Evolutionary conservation across 2,888 invertebrate species (phyloP).

Genomic region (Dugesia japonica): DNA sequence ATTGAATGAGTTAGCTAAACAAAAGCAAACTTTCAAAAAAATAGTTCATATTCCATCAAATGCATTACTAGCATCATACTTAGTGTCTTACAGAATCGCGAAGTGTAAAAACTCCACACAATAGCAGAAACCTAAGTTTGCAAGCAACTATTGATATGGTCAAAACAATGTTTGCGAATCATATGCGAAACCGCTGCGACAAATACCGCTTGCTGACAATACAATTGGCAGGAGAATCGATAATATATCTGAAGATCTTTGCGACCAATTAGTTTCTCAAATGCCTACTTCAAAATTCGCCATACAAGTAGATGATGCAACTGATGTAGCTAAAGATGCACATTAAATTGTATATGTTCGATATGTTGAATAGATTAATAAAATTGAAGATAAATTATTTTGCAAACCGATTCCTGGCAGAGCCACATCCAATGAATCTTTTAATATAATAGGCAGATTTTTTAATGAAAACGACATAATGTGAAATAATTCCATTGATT

Average conservation of each 20-base stretch:
- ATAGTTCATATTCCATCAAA: background rate
- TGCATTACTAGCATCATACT: constrained; percentile 5
- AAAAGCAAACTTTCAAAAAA: background rate
- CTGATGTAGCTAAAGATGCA: background rate
- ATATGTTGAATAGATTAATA: background rate
- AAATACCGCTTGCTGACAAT: background rate
- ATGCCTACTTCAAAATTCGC: background rate
- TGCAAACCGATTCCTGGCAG: background rate
- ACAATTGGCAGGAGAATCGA: background rate
- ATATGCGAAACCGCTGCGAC: background rate
- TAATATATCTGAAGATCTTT: background rate
- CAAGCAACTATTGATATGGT: background rate
- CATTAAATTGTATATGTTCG: background rate
- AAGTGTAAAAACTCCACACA: background rate
- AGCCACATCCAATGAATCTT: background rate
- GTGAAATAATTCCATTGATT: background rate
- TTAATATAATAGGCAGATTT: background rate
- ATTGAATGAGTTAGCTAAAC: background rate
- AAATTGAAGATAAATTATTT: background rate
- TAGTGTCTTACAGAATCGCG: background rate
- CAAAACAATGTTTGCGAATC: constrained; percentile 4
- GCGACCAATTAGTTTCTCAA: constrained; percentile 7
- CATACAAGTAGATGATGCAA: background rate
- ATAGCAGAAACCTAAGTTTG: background rate
- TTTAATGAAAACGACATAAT: background rate